Evolutionary conservation across 2,113 vertebrate genomes (phyloP).

Genomic region (Thryonomys swinderianus): DNA sequence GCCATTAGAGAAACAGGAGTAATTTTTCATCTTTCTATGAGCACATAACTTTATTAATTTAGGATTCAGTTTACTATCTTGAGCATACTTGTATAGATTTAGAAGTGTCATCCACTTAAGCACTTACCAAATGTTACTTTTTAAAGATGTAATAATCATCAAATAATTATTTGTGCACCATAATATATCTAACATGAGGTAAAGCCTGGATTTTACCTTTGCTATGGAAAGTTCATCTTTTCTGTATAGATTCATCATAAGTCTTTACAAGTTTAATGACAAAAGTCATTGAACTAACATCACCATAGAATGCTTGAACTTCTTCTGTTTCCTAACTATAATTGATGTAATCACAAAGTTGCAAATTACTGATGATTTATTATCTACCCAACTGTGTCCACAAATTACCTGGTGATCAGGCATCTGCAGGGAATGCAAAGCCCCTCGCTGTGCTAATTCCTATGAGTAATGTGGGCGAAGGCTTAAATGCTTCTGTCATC

Average conservation of each 20-base stretch:
- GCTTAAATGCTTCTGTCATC: background rate
- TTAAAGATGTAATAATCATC: background rate
- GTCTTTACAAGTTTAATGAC: background rate
- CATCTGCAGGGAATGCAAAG: background rate
- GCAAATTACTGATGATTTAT: slow-evolving; percentile 5
- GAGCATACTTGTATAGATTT: background rate
- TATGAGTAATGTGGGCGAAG: background rate
- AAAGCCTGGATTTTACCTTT: slow-evolving; percentile 4
- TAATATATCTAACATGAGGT: background rate
- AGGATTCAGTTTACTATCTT: slow-evolving; percentile 31
- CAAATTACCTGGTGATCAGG: background rate
- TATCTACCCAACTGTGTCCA: background rate
- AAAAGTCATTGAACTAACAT: slow-evolving; percentile 33
- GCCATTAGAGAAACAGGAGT: background rate
- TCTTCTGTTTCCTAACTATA: background rate
- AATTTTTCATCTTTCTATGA: background rate
- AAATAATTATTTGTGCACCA: background rate
- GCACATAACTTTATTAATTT: background rate
- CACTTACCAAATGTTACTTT: background rate
- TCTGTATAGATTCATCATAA: background rate
- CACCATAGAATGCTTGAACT: background rate
- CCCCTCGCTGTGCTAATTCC: background rate
- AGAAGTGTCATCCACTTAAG: background rate
- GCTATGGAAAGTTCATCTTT: background rate
- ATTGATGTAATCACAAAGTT: background rate